Evolutionary conservation across 1,140 invertebrate genomes (phyloP).

Genomic region (Cyclargus thomasi): DNA sequence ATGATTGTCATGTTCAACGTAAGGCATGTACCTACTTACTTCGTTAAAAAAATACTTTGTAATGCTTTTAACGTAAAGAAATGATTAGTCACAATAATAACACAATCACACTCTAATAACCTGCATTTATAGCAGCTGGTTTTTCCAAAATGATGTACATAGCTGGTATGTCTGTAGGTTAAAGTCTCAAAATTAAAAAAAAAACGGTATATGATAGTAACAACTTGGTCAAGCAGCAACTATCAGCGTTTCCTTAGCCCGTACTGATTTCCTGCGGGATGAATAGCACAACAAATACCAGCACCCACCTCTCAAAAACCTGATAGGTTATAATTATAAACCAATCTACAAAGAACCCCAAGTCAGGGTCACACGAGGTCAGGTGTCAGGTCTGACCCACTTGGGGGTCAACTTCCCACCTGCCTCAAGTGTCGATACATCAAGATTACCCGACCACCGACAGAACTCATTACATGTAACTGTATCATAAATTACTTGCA

Average conservation of each 20-base stretch:
- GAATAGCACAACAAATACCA: too few relatives aligned
- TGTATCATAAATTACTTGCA: slow-evolving; percentile 3
- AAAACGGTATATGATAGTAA: too few relatives aligned
- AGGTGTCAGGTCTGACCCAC: background rate
- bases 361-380: background rate
- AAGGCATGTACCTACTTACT: background rate
- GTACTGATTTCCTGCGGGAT: too few relatives aligned
- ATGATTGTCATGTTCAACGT: background rate
- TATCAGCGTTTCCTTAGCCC: too few relatives aligned
- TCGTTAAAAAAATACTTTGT: background rate
- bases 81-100: background rate
- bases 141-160: background rate
- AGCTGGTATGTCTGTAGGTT: too few relatives aligned
- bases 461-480: background rate
- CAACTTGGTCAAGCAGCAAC: too few relatives aligned
- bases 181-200: too few relatives aligned
- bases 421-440: background rate
- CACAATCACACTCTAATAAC: background rate
- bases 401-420: background rate
- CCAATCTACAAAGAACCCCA: background rate
- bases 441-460: background rate
- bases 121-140: background rate
- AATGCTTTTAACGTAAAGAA: background rate
- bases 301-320: too few relatives aligned
- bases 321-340: background rate